Evolutionary conservation across 2,888 invertebrate genomes (phyloP).

Genomic region (Fissipunctia ypsillon): DNA sequence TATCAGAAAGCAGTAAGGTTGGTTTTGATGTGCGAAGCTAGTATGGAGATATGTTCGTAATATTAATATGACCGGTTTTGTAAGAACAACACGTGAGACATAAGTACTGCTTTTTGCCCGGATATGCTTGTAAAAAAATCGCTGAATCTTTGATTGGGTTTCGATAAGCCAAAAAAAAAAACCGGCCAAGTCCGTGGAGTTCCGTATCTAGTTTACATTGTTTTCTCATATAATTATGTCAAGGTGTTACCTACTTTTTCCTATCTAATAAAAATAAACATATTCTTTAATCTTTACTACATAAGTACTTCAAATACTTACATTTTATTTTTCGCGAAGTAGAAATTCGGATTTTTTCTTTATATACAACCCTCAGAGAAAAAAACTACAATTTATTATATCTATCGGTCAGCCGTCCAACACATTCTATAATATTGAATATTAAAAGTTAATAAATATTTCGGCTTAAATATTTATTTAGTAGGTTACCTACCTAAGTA

Average conservation of each 20-base stretch:
- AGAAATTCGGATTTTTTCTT: too few species aligned
- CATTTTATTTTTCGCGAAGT: too few species aligned
- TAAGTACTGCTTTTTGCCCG: slow-evolving; percentile 42
- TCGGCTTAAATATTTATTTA: too few species aligned
- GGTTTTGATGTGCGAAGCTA: background rate
- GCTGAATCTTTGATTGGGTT: slow-evolving; percentile 27
- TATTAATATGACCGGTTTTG: slow-evolving; percentile 61
- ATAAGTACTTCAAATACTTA: too few species aligned
- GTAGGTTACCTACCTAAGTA: too few species aligned
- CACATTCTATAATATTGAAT: too few species aligned
- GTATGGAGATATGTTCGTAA: slow-evolving; percentile 44
- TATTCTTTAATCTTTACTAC: too few species aligned
- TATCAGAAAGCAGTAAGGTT: slow-evolving; percentile 5
- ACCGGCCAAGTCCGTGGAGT: background rate
- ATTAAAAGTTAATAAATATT: too few species aligned
- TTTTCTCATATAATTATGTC: background rate
- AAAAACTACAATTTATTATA: too few species aligned
- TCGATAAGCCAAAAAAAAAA: slow-evolving; percentile 1
- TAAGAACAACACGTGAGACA: slow-evolving; percentile 35
- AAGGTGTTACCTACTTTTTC: background rate
- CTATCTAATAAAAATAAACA: background rate
- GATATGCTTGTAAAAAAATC: slow-evolving; percentile 37
- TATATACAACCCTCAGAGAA: too few species aligned
- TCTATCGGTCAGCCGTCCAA: too few species aligned
- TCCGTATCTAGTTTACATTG: background rate